These are phyloP conservation scores for Anomalospiza imberbis DNA, from an alignment of 2,797 vertebrate species.

Conservation along the genomic window DNA sequence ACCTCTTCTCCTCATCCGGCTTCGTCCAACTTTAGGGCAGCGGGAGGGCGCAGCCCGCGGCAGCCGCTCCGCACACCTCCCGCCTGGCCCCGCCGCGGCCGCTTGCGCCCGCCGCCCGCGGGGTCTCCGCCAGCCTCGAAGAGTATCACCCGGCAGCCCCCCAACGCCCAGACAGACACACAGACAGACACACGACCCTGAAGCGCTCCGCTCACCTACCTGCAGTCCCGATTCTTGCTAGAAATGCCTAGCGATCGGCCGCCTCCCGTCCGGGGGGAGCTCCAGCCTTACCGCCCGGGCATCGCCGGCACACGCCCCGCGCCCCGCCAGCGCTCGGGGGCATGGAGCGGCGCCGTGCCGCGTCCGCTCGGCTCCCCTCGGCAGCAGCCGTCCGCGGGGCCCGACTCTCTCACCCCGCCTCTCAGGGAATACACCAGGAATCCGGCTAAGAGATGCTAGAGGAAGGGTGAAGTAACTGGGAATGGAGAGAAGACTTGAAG, in stretches of 20 bases:
- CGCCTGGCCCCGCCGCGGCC: not conserved
- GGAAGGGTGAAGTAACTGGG: not conserved
- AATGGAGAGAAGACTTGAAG: not conserved
- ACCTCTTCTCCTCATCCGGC: not conserved
- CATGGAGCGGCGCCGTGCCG: constrained; percentile 33
- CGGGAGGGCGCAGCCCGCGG: not conserved
- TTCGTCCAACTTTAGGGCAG: not conserved
- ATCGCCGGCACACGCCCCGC: constrained; percentile 78
- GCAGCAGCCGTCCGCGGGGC: not conserved
- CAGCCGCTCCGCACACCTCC: not conserved
- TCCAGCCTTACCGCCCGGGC: constrained; percentile 77
- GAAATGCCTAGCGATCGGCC: constrained; percentile 76
- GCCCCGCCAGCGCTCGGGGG: constrained; percentile 60
- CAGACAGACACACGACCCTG: not conserved
- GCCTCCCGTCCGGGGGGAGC: constrained; percentile 64
- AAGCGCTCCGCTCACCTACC: constrained; percentile 67
- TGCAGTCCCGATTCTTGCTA: constrained; percentile 79
- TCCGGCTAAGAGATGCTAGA: not conserved
- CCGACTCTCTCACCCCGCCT: not conserved
- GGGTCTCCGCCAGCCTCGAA: not conserved
- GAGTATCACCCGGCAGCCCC: not conserved
- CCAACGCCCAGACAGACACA: not conserved
- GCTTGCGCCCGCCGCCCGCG: not conserved
- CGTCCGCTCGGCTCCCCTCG: not conserved
- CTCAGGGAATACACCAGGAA: not conserved